These are phyloP conservation scores for Graptemys geographica DNA, from an alignment of 2,797 vertebrate genomes.

Conservation along the genomic window DNA sequence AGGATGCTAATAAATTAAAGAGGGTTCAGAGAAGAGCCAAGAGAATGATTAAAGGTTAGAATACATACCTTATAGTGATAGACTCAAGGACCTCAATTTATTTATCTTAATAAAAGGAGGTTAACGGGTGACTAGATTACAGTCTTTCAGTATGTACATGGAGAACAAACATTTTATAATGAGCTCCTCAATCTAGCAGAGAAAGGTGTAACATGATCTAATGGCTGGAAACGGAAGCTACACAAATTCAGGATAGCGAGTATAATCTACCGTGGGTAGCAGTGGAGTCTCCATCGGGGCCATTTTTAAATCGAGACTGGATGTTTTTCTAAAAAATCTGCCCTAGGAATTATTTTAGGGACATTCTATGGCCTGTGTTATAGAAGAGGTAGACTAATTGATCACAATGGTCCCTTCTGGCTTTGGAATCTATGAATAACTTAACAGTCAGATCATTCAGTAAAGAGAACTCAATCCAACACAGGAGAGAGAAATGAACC, in stretches of 20 bases:
- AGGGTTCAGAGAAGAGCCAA: neutral
- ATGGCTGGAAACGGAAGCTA: neutral
- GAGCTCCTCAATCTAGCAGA: neutral
- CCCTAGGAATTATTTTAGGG: neutral
- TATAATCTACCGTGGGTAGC: too few relatives aligned
- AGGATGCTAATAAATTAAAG: neutral
- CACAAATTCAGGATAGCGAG: neutral
- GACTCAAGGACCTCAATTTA: neutral
- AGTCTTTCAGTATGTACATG: neutral
- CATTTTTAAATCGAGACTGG: neutral
- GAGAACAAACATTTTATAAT: neutral
- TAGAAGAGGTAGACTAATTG: neutral
- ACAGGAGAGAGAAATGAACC: neutral
- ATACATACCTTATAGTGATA: neutral
- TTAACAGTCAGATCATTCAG: conserved; percentile 36
- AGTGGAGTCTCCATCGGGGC: neutral
- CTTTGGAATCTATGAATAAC: neutral
- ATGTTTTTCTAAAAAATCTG: neutral
- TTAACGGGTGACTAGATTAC: neutral
- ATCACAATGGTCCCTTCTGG: neutral
- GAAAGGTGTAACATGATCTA: neutral
- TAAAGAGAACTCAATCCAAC: conserved; percentile 55
- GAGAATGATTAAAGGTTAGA: neutral
- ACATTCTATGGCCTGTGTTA: neutral
- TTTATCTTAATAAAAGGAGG: neutral